A percentile compares a stretch with the other conserved stretches of the same genome.
Evolutionary conservation across 2,797 vertebrate species (phyloP).

Genomic region (Cirrhinus molitorella): DNA sequence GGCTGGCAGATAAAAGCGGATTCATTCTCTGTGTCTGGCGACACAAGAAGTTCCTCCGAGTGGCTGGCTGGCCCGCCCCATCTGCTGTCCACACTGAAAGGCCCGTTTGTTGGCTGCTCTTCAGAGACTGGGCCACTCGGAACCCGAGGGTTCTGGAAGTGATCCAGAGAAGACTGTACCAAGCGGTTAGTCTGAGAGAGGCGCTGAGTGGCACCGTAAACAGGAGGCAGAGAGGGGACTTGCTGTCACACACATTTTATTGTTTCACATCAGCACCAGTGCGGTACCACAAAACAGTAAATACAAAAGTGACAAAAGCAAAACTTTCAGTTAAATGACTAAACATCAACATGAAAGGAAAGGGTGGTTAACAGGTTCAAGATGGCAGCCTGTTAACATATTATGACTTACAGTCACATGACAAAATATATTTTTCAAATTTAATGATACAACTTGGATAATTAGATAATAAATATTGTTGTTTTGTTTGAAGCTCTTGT

Average conservation of each 20-base stretch:
- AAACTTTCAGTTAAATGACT: constrained; percentile 8
- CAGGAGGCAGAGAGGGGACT: constrained; percentile 61
- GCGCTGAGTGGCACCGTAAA: constrained; percentile 65
- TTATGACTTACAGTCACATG: background rate
- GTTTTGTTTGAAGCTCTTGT: constrained; percentile 9
- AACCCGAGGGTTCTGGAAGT: constrained; percentile 61
- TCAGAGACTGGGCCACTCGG: constrained; percentile 72
- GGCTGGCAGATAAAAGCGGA: constrained; percentile 64
- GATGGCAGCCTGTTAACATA: background rate
- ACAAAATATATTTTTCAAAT: background rate
- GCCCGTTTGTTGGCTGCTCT: constrained; percentile 70
- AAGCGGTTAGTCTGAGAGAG: constrained; percentile 53
- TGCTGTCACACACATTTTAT: constrained; percentile 62
- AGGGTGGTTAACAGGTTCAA: background rate
- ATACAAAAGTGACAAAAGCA: constrained; percentile 52
- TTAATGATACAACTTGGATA: background rate
- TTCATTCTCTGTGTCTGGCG: constrained; percentile 64
- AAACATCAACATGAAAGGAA: background rate
- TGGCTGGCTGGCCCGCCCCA: constrained; percentile 63
- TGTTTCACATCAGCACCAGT: constrained; percentile 52
- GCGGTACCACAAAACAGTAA: constrained; percentile 45
- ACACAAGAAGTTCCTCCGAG: constrained; percentile 62
- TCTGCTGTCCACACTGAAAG: constrained; percentile 62
- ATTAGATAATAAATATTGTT: constrained; percentile 13
- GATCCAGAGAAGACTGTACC: constrained; percentile 57